Evolutionary conservation across 2,888 invertebrate genomes (phyloP).

Genomic region (Oligia strigilis): DNA sequence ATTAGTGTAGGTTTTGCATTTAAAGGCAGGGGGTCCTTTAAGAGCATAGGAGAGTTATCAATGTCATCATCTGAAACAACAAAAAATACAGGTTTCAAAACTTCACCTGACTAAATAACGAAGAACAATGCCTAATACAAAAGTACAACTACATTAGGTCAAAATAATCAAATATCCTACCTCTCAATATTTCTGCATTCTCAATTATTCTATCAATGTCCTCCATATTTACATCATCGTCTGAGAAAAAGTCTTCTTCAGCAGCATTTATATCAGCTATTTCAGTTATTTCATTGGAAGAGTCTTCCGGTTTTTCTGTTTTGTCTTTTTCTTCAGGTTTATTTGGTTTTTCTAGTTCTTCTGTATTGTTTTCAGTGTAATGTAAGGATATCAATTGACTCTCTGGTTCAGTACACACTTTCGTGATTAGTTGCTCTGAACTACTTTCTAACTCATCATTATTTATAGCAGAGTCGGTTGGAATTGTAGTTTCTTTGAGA

Average conservation of each 20-base stretch:
- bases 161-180: slow-evolving; percentile 61
- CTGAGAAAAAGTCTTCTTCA: slow-evolving; percentile 73
- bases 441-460: slow-evolving; percentile 30
- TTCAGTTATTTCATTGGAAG: slow-evolving; percentile 36
- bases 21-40: slow-evolving; percentile 64
- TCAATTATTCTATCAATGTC: slow-evolving; percentile 84
- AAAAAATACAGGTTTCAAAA: neutral
- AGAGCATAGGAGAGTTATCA: slow-evolving; percentile 71
- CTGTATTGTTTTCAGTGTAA: slow-evolving; percentile 57
- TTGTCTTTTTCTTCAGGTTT: slow-evolving; percentile 8
- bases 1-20: slow-evolving; percentile 85
- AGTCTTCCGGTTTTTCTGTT: slow-evolving; percentile 1
- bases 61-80: slow-evolving; percentile 67
- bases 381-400: slow-evolving; percentile 63
- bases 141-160: neutral
- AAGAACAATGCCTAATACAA: slow-evolving; percentile 5
- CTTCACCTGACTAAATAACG: neutral
- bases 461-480: slow-evolving; percentile 24
- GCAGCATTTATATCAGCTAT: slow-evolving; percentile 64
- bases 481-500: slow-evolving; percentile 40
- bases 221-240: slow-evolving; percentile 82
- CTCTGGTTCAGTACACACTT: slow-evolving; percentile 53
- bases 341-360: slow-evolving; percentile 15
- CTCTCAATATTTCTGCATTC: slow-evolving; percentile 79
- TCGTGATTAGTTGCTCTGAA: slow-evolving; percentile 19